phyloP scores from a whole-genome alignment of 2,113 vertebrate genomes.

The Alligator mississippiensis region DNA sequence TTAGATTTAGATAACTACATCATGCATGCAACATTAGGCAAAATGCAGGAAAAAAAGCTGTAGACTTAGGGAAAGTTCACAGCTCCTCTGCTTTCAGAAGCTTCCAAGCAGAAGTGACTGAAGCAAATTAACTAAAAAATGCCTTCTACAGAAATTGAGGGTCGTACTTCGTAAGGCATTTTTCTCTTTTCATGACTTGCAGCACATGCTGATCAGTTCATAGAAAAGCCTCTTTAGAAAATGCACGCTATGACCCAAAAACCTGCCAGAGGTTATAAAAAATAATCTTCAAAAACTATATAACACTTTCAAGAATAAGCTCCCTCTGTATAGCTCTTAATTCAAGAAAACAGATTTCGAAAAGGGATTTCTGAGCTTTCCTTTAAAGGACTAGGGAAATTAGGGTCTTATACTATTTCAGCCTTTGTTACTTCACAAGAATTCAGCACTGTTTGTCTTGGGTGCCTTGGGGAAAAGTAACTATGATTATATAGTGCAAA shows the following conservation, averaged over 20 bases:
- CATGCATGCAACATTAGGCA: conserved; percentile 50
- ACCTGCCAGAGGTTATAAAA: conserved; percentile 26
- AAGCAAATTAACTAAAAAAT: conserved; percentile 21
- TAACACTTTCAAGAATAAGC: conserved; percentile 15
- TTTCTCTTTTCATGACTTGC: conserved; percentile 1
- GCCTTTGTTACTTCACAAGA: conserved; percentile 33
- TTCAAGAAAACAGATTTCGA: conserved; percentile 27
- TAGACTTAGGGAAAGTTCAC: not conserved
- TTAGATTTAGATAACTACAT: conserved; percentile 28
- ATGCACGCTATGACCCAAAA: not conserved
- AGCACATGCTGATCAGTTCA: rapidly evolving
- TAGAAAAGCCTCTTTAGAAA: conserved; percentile 40
- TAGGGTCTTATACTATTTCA: conserved; percentile 3
- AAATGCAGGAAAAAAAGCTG: not conserved
- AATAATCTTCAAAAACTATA: conserved; percentile 26
- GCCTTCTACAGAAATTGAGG: not conserved
- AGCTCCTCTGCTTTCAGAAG: not conserved
- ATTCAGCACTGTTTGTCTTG: conserved; percentile 28
- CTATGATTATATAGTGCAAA: conserved; percentile 8
- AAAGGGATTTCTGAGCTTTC: conserved; percentile 31
- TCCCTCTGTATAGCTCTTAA: not conserved
- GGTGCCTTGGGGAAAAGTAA: conserved; percentile 15
- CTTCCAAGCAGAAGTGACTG: conserved; percentile 32
- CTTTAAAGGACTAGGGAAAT: conserved; percentile 19
- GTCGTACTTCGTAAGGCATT: not conserved